Conservation (phyloP, 2,113 vertebrate species). For the Lophotis ruficrista region DNA sequence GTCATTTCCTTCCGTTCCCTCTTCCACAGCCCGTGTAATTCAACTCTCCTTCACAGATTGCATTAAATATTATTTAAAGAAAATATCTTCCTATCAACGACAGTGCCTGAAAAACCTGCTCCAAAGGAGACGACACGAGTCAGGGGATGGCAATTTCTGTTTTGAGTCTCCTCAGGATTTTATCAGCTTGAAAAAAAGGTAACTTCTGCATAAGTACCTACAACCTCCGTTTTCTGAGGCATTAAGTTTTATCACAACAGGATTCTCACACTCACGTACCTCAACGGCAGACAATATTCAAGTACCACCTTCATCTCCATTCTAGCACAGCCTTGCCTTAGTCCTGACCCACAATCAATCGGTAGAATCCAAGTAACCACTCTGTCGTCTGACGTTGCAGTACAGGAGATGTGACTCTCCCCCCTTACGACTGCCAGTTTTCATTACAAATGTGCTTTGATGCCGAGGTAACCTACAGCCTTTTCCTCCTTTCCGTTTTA, state of each 20-base stretch:
- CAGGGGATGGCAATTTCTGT: neutral
- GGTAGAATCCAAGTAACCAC: neutral
- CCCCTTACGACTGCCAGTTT: accelerated
- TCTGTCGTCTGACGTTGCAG: accelerated
- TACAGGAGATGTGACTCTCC: neutral
- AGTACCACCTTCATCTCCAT: neutral
- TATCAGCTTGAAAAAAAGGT: neutral
- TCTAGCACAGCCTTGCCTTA: neutral
- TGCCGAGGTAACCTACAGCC: neutral
- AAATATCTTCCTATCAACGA: neutral
- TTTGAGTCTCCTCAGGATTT: neutral
- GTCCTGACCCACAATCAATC: neutral
- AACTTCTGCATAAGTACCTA: neutral
- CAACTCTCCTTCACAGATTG: neutral
- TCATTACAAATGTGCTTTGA: neutral
- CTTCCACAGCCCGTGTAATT: neutral
- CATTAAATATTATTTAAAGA: neutral
- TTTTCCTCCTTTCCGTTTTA: neutral
- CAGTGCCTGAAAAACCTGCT: neutral
- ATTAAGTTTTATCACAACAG: neutral
- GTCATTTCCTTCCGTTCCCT: neutral
- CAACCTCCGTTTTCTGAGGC: neutral
- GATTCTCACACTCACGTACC: neutral
- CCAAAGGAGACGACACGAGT: neutral
- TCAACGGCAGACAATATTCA: neutral